Conservation (phyloP, 1,140 invertebrate species). For the Euwallacea similis region DNA sequence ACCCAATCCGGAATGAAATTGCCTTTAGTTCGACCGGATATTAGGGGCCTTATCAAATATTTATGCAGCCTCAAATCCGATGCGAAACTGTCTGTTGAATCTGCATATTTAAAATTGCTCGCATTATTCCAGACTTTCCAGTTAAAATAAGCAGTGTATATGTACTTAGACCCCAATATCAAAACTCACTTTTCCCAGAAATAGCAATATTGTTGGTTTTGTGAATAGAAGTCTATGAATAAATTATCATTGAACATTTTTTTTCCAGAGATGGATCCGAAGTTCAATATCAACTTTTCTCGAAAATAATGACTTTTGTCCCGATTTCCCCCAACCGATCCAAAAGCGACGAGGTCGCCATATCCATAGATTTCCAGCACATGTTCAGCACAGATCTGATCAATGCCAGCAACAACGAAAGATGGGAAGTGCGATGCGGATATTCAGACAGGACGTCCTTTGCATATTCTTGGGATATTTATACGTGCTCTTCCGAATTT, state of each 20-base stretch:
- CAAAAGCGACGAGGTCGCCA: slow-evolving; percentile 20
- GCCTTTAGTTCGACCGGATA: too few relatives aligned
- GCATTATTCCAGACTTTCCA: too few relatives aligned
- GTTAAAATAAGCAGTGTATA: too few relatives aligned
- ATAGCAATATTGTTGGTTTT: too few relatives aligned
- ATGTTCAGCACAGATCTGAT: slow-evolving; percentile 16
- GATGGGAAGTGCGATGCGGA: slow-evolving; percentile 60
- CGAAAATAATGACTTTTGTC: slow-evolving; percentile 56
- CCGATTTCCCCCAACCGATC: slow-evolving; percentile 18
- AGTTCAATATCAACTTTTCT: slow-evolving; percentile 67
- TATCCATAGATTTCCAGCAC: slow-evolving; percentile 52
- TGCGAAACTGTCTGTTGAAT: too few relatives aligned
- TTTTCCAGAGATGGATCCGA: slow-evolving; percentile 63
- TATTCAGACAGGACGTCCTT: slow-evolving; percentile 51
- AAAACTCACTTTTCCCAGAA: too few relatives aligned
- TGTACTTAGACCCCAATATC: too few relatives aligned
- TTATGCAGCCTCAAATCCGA: too few relatives aligned
- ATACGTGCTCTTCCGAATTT: slow-evolving; percentile 58
- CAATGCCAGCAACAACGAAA: slow-evolving; percentile 34
- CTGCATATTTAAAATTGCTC: too few relatives aligned
- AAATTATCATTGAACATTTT: background rate
- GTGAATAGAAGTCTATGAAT: too few relatives aligned
- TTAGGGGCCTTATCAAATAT: too few relatives aligned
- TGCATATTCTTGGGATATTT: slow-evolving; percentile 56
- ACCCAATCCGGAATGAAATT: too few relatives aligned